A percentile compares a stretch with the other conserved stretches of the same genome.
Conservation (phyloP, 2,888 invertebrate species). For the Labia minor region DNA sequence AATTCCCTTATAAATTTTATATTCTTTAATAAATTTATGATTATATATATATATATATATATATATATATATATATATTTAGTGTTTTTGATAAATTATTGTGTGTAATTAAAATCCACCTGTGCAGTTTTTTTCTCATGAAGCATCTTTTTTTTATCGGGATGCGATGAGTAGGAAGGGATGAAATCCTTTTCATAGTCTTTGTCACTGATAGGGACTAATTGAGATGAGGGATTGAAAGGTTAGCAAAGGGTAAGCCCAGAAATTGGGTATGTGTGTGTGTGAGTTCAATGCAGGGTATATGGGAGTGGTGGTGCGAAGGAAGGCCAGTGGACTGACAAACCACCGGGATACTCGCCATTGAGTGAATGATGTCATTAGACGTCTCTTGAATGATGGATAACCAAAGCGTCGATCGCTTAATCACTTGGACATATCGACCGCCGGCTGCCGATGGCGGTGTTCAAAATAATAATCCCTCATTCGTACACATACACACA, state of each 20-base stretch:
- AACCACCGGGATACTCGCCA: background rate
- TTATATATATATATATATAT: no score
- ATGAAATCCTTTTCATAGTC: no score
- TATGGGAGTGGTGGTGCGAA: background rate
- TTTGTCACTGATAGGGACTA: background rate
- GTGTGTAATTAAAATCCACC: no score
- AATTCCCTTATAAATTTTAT: no score
- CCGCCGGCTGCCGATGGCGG: constrained; percentile 19
- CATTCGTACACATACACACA: constrained; percentile 15
- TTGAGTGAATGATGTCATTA: constrained; percentile 15
- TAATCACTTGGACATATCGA: constrained; percentile 2
- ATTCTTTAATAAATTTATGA: no score
- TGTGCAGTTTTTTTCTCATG: no score
- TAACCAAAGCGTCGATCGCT: background rate
- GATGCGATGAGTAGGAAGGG: no score
- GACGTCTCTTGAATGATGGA: background rate
- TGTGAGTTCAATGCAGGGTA: background rate
- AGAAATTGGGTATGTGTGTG: background rate
- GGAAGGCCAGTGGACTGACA: background rate
- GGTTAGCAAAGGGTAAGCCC: background rate
- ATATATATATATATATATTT: no score
- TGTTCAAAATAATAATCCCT: constrained; percentile 18
- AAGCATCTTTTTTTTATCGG: no score
- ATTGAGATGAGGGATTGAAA: background rate
- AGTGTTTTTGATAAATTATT: no score